Conservation (phyloP, 2,797 vertebrate genomes). For the Hoplostethus atlanticus region DNA sequence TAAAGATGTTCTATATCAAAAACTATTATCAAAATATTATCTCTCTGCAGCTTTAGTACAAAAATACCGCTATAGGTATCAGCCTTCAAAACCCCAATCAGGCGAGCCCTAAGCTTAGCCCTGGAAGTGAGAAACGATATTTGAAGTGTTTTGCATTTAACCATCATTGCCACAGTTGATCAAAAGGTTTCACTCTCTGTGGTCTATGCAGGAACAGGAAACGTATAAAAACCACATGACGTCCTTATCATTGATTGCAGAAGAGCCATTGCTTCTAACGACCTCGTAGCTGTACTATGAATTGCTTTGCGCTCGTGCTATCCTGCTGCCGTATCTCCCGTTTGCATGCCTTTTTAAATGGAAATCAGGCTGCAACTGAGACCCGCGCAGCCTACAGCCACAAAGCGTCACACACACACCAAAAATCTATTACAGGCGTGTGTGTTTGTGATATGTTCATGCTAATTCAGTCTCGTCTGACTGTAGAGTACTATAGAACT, state of each 20-base stretch:
- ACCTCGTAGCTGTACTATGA: constrained; percentile 39
- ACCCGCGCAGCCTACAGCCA: constrained; percentile 18
- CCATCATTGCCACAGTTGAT: too few species aligned
- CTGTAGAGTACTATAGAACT: background rate
- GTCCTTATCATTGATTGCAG: background rate
- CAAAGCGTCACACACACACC: constrained; percentile 11
- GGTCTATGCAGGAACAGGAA: too few species aligned
- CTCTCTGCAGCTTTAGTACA: background rate
- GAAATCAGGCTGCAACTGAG: constrained; percentile 48
- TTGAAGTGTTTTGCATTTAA: too few species aligned
- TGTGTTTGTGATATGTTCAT: constrained; percentile 58
- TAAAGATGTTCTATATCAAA: too few species aligned
- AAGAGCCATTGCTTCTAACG: constrained; percentile 29
- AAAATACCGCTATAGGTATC: background rate
- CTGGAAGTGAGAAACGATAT: too few species aligned
- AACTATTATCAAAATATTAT: too few species aligned
- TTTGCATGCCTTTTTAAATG: constrained; percentile 58
- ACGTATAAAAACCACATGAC: background rate
- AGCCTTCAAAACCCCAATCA: background rate
- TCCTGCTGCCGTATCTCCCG: constrained; percentile 33
- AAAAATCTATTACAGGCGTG: constrained; percentile 56
- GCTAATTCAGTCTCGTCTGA: constrained; percentile 54
- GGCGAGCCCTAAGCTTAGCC: too few species aligned
- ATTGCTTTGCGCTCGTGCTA: constrained; percentile 18
- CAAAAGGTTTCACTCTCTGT: too few species aligned